Conservation (phyloP, 2,797 vertebrate species). For the Protosalanx chinensis region DNA sequence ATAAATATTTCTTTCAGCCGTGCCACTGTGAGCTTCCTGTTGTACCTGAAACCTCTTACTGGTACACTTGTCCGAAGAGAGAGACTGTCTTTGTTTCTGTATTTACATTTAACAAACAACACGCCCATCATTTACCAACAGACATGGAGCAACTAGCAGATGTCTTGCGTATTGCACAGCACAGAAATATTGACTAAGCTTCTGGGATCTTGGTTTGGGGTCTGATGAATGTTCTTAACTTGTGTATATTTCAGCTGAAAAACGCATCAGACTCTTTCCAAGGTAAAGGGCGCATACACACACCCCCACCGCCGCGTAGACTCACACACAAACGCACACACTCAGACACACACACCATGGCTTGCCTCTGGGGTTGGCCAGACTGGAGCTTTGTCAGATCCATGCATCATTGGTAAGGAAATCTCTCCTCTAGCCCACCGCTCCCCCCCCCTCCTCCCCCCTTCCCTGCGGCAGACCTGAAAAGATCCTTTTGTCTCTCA, state of each 20-base stretch:
- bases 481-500: conserved; percentile 76
- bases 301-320: conserved; percentile 1
- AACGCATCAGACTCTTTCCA: background rate
- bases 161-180: conserved; percentile 2
- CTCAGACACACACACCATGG: conserved; percentile 24
- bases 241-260: background rate
- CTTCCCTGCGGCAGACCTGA: conserved; percentile 61
- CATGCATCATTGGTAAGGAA: conserved; percentile 79
- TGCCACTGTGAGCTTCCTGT: conserved; percentile 64
- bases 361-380: conserved; percentile 61
- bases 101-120: conserved; percentile 28
- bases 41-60: conserved; percentile 50
- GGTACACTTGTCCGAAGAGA: conserved; percentile 22
- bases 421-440: conserved; percentile 55
- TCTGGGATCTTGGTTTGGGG: background rate
- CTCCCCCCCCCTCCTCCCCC: conserved; percentile 39
- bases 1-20: conserved; percentile 72
- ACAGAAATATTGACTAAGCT: background rate
- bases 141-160: background rate
- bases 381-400: conserved; percentile 74
- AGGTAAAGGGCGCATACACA: background rate
- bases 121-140: background rate
- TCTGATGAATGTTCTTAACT: background rate
- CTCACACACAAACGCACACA: background rate
- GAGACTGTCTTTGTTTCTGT: conserved; percentile 31